phyloP scores from a whole-genome alignment of 1,140 invertebrate genomes.

The Lucilia sericata region DNA sequence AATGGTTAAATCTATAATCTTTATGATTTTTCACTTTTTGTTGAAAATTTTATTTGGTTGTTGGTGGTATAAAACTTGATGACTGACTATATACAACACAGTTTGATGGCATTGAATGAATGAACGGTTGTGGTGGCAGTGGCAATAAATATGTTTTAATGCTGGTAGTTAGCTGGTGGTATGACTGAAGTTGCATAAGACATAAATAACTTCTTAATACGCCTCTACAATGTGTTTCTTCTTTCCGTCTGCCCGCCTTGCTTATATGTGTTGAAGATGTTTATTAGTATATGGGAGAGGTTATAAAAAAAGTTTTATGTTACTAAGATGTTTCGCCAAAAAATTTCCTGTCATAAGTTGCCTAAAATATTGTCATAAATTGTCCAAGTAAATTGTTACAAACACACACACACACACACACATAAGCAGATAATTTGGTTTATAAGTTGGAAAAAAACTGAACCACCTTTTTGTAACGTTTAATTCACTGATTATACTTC shows the following conservation, averaged over 20 bases:
- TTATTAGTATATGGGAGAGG: not conserved
- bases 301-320: not conserved
- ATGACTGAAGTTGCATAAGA: slow-evolving; percentile 38
- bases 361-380: slow-evolving; percentile 36
- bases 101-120: not conserved
- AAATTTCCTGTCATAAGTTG: slow-evolving; percentile 29
- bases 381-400: not conserved
- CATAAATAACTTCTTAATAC: slow-evolving; percentile 42
- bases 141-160: not conserved
- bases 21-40: not conserved
- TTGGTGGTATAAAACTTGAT: not conserved
- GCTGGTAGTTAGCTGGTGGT: slow-evolving; percentile 31
- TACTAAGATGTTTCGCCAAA: not conserved
- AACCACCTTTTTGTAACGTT: slow-evolving; percentile 22
- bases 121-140: not conserved
- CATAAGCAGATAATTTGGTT: too few species aligned
- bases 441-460: too few species aligned
- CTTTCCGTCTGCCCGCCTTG: not conserved
- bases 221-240: not conserved
- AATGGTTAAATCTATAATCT: slow-evolving; percentile 22
- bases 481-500: slow-evolving; percentile 32
- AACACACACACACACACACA: not conserved
- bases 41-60: not conserved
- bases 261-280: too few species aligned
- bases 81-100: not conserved